Evolutionary conservation across 1,140 invertebrate genomes (phyloP).

Genomic region (Zaprionus taronus): DNA sequence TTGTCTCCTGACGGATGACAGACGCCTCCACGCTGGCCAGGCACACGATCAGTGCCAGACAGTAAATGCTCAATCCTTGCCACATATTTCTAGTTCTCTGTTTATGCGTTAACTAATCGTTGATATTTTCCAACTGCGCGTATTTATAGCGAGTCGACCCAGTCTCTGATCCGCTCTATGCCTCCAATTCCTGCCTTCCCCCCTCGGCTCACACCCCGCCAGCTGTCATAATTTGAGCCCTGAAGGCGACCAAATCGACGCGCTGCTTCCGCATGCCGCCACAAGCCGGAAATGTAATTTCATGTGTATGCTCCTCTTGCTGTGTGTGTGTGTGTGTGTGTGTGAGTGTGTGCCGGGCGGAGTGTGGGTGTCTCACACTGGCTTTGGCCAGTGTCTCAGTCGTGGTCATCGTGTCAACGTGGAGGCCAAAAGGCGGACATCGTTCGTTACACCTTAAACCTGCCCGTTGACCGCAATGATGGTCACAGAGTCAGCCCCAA

Average conservation of each 20-base stretch:
- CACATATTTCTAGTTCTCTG: constrained; percentile 62
- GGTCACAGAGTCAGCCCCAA: constrained; percentile 70
- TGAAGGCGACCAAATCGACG: constrained; percentile 66
- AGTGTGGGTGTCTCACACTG: constrained; percentile 30
- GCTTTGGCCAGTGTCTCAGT: constrained; percentile 30
- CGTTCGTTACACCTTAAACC: constrained; percentile 74
- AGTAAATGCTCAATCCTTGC: constrained; percentile 47
- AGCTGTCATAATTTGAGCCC: constrained; percentile 77
- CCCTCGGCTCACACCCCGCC: not conserved
- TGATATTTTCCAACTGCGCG: constrained; percentile 48
- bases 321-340: constrained; percentile 25
- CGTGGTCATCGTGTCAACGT: constrained; percentile 65
- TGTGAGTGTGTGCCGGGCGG: constrained; percentile 22
- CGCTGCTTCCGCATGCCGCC: constrained; percentile 67
- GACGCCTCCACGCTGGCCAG: constrained; percentile 44
- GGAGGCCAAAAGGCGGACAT: constrained; percentile 66
- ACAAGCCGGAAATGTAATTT: constrained; percentile 74
- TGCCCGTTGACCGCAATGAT: constrained; percentile 78
- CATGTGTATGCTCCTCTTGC: constrained; percentile 9
- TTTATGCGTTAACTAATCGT: constrained; percentile 49
- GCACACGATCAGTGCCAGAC: constrained; percentile 27
- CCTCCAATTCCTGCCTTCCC: constrained; percentile 8
- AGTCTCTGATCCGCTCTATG: not conserved
- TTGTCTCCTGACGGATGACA: constrained; percentile 52
- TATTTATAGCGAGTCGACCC: constrained; percentile 61